These are phyloP conservation scores for Bacillus rossius DNA, from an alignment of 1,140 invertebrate species.

Conservation along the genomic window DNA sequence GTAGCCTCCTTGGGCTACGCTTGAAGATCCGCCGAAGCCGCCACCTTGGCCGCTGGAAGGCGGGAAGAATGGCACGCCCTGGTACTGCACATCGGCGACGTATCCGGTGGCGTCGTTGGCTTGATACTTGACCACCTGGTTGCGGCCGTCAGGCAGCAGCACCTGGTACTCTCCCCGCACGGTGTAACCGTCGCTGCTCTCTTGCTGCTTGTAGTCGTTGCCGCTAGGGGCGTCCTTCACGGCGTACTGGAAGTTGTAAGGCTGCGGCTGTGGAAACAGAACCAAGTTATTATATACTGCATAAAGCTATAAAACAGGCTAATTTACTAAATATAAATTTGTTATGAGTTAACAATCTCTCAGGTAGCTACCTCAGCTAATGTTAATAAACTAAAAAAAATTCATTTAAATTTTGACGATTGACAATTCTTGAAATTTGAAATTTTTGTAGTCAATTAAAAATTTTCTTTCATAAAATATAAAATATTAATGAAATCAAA, in stretches of 20 bases:
- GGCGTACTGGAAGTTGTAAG: conserved; percentile 73
- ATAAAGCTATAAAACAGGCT: too few relatives aligned
- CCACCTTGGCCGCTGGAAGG: neutral
- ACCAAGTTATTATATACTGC: too few relatives aligned
- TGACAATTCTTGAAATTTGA: too few relatives aligned
- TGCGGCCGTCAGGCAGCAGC: conserved; percentile 64
- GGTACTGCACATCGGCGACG: conserved; percentile 63
- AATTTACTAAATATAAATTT: too few relatives aligned
- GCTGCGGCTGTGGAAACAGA: conserved; percentile 61
- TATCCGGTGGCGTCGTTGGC: conserved; percentile 76
- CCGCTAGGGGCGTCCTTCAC: conserved; percentile 67
- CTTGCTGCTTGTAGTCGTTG: conserved; percentile 63
- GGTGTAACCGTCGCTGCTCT: conserved; percentile 64
- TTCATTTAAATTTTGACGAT: too few relatives aligned
- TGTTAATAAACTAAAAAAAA: too few relatives aligned
- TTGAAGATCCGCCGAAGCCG: neutral
- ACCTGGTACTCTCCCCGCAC: conserved; percentile 67
- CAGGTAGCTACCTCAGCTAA: too few relatives aligned
- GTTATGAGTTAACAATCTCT: too few relatives aligned
- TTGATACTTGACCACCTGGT: conserved; percentile 63
- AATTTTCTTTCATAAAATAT: too few relatives aligned
- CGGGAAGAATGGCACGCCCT: conserved; percentile 39
- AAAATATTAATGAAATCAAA: too few relatives aligned
- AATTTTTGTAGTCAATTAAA: too few relatives aligned
- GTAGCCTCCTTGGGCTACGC: neutral